phyloP scores from a whole-genome alignment of 2,888 invertebrate genomes.

The Antheraea yamamai region DNA sequence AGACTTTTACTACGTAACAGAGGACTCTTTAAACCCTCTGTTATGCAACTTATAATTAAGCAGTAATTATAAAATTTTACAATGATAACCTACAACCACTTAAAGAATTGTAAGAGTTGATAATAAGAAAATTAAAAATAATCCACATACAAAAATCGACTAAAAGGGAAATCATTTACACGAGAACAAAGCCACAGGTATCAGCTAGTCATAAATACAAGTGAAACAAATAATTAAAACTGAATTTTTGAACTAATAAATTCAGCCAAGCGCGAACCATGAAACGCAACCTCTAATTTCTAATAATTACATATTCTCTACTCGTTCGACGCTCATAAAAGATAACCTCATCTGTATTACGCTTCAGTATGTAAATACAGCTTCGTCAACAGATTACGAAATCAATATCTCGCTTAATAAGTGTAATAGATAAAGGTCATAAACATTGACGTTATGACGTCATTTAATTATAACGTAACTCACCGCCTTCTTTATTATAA shows the following conservation, averaged over 20 bases:
- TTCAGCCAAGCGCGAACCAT: not conserved
- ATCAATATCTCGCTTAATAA: not conserved
- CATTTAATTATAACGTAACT: constrained; percentile 32
- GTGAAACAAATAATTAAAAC: not conserved
- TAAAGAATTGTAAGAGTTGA: no score
- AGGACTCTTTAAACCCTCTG: no score
- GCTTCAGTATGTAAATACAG: not conserved
- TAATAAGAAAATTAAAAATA: no score
- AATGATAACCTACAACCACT: no score
- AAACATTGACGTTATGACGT: not conserved
- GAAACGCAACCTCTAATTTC: not conserved
- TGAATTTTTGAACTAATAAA: not conserved
- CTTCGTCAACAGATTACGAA: not conserved
- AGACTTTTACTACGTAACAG: no score
- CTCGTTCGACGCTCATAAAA: not conserved
- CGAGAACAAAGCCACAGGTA: no score
- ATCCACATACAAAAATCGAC: no score
- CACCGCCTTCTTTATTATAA: constrained; percentile 86
- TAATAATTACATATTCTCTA: not conserved
- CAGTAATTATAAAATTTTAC: no score
- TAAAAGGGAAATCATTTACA: no score
- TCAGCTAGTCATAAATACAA: not conserved
- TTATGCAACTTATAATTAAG: no score
- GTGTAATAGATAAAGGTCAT: not conserved
- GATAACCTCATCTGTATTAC: constrained; percentile 1